Conservation (phyloP, 1,140 invertebrate species). For the Eubasilissa regina region DNA sequence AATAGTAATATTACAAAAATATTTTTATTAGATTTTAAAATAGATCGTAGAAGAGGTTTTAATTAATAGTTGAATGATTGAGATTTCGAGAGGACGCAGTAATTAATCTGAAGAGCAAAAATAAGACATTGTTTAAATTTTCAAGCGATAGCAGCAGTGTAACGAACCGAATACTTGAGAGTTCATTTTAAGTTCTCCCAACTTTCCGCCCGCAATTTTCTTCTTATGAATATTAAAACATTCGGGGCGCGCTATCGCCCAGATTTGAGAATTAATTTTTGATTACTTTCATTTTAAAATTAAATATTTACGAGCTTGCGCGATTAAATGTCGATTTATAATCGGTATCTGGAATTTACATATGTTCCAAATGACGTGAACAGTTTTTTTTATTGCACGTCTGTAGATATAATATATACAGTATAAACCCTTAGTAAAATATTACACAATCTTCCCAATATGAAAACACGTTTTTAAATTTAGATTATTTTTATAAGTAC, state of each 20-base stretch:
- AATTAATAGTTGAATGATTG: slow-evolving; percentile 33
- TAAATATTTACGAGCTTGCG: slow-evolving; percentile 21
- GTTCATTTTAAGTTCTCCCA: slow-evolving; percentile 37
- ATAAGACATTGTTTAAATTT: slow-evolving; percentile 39
- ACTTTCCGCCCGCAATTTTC: slow-evolving; percentile 38
- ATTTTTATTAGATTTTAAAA: no score
- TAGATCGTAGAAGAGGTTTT: neutral
- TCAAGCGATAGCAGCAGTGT: slow-evolving; percentile 16
- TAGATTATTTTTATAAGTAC: no score
- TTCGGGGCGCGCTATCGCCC: slow-evolving; percentile 20
- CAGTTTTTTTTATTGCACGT: no score
- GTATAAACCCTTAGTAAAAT: no score
- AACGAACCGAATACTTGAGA: neutral
- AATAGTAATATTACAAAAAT: no score
- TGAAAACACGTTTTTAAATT: no score
- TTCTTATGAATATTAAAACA: slow-evolving; percentile 50
- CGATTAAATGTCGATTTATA: slow-evolving; percentile 41
- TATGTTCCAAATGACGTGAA: neutral
- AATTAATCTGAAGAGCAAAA: slow-evolving; percentile 30
- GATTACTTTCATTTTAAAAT: slow-evolving; percentile 32
- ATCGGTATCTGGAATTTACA: neutral
- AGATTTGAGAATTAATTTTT: slow-evolving; percentile 40
- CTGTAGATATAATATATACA: no score
- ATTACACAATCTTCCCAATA: no score
- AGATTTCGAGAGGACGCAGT: slow-evolving; percentile 9